These are phyloP conservation scores for Entelurus aequoreus DNA, from an alignment of 2,113 vertebrate genomes.

Conservation along the genomic window DNA sequence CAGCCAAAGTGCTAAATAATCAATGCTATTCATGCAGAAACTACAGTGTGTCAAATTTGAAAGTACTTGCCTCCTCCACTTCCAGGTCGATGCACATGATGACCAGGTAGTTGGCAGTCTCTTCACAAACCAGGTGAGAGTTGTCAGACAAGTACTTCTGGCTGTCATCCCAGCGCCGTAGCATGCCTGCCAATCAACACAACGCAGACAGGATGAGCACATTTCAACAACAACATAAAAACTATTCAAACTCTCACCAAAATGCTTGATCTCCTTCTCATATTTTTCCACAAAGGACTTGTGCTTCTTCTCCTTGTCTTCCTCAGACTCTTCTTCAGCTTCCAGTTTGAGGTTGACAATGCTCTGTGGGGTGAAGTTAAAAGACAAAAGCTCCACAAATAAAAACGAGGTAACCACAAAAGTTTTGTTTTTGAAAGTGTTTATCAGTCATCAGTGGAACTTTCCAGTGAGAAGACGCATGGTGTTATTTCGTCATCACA, in stretches of 20 bases:
- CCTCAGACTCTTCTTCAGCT: constrained; percentile 77
- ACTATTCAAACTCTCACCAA: constrained; percentile 69
- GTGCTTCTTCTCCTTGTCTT: constrained; percentile 88
- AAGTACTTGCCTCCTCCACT: constrained; percentile 82
- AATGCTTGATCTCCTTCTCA: constrained; percentile 90
- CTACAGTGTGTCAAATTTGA: too few relatives aligned
- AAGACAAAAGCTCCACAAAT: not conserved
- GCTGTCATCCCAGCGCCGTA: constrained; percentile 92
- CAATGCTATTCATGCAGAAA: too few relatives aligned
- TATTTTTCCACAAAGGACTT: constrained; percentile 90
- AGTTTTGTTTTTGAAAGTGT: not conserved
- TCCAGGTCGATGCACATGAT: constrained; percentile 97
- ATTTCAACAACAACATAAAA: not conserved
- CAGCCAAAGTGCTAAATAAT: not conserved
- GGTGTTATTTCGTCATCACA: not conserved
- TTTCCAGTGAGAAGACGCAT: not conserved
- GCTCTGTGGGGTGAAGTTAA: constrained; percentile 64
- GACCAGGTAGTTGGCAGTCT: constrained; percentile 91
- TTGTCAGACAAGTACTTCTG: constrained; percentile 91
- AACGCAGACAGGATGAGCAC: not conserved
- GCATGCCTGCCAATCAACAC: constrained; percentile 77
- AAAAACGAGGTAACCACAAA: constrained; percentile 2
- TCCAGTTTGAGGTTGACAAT: constrained; percentile 82
- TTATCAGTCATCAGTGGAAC: not conserved
- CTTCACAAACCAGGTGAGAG: constrained; percentile 86